These are phyloP conservation scores for Acanthosepion esculentum DNA, from an alignment of 2,888 invertebrate species.

Conservation along the genomic window DNA sequence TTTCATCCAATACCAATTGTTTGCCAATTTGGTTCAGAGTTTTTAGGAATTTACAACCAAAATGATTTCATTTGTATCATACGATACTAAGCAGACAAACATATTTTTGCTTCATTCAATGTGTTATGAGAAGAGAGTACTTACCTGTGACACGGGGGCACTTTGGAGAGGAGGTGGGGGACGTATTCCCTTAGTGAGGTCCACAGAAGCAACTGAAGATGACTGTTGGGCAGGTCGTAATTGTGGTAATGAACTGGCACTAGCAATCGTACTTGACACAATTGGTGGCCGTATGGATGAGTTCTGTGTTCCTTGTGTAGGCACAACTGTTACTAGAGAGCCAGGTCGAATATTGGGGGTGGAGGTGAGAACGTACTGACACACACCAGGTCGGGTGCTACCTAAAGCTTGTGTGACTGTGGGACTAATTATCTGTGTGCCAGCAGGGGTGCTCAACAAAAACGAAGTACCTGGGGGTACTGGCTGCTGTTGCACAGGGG, in stretches of 20 bases:
- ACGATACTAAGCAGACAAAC: too few relatives aligned
- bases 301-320: slow-evolving; percentile 48
- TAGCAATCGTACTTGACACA: slow-evolving; percentile 49
- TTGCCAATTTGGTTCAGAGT: too few relatives aligned
- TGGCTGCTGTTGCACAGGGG: slow-evolving; percentile 50
- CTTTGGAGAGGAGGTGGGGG: slow-evolving; percentile 56
- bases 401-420: slow-evolving; percentile 50
- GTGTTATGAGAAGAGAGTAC: not conserved
- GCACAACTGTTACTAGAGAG: slow-evolving; percentile 55
- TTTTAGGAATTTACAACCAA: too few relatives aligned
- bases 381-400: slow-evolving; percentile 36
- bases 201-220: slow-evolving; percentile 40
- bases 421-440: slow-evolving; percentile 53
- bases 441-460: slow-evolving; percentile 54
- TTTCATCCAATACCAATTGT: too few relatives aligned
- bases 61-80: too few relatives aligned
- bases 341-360: slow-evolving; percentile 58
- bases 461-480: slow-evolving; percentile 53
- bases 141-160: slow-evolving; percentile 50
- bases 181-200: slow-evolving; percentile 48
- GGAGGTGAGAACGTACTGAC: slow-evolving; percentile 61
- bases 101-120: too few relatives aligned
- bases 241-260: slow-evolving; percentile 51
- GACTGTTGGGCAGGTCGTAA: slow-evolving; percentile 50
- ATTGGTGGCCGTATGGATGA: slow-evolving; percentile 47